These are phyloP conservation scores for Cartodere bifasciata DNA, from an alignment of 2,888 invertebrate genomes.

Conservation along the genomic window DNA sequence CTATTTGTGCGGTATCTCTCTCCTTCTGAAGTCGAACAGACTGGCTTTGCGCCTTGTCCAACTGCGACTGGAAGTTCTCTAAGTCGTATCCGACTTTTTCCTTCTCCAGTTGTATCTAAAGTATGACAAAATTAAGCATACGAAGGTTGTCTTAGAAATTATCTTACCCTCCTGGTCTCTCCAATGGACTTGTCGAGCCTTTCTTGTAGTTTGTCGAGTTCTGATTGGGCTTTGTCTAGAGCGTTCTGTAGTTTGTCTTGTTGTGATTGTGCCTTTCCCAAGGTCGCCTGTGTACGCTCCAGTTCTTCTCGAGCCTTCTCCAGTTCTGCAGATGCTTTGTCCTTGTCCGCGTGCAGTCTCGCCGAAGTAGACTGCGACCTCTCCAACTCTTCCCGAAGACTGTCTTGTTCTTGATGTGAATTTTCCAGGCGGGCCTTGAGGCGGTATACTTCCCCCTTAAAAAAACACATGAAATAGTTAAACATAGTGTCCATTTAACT, in stretches of 20 bases:
- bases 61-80: conserved; percentile 78
- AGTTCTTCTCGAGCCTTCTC: conserved; percentile 81
- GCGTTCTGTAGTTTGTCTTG: conserved; percentile 84
- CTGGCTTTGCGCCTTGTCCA: conserved; percentile 82
- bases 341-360: conserved; percentile 77
- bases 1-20: conserved; percentile 70
- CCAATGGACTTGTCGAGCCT: conserved; percentile 69
- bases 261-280: conserved; percentile 82
- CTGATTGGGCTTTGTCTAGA: conserved; percentile 80
- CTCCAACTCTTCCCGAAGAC: conserved; percentile 84
- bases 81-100: conserved; percentile 86
- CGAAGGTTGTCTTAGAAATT: background rate
- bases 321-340: conserved; percentile 63
- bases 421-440: conserved; percentile 88
- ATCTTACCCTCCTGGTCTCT: conserved; percentile 68
- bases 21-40: conserved; percentile 82
- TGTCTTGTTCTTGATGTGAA: conserved; percentile 89
- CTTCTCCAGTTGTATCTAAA: conserved; percentile 72
- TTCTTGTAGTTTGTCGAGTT: conserved; percentile 82
- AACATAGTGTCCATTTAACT: background rate
- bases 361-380: conserved; percentile 72
- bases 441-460: conserved; percentile 75
- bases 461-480: background rate
- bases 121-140: conserved; percentile 9
- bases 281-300: conserved; percentile 76